Percentiles rank a stretch among this genome's conserved stretches.
phyloP scores from a whole-genome alignment of 92 coral and sea anemone species.

The Paramuricea clavata region DNA sequence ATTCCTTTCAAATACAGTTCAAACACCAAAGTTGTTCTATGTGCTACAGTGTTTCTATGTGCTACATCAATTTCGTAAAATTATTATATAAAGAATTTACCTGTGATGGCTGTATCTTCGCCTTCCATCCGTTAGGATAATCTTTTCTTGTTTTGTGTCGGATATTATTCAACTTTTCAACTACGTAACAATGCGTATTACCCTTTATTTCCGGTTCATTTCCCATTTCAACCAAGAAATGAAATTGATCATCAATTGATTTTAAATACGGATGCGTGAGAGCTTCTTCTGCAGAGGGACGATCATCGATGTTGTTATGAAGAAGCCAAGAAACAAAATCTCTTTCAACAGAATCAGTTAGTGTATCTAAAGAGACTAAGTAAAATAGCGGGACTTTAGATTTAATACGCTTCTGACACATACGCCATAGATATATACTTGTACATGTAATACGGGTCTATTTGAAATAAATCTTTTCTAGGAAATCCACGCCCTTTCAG shows the following conservation, averaged over 20 bases:
- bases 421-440: no score
- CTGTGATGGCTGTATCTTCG: neutral
- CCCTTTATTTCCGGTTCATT: neutral
- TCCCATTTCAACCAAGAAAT: neutral
- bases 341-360: neutral
- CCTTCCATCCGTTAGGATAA: constrained; percentile 16
- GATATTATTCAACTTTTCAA: neutral
- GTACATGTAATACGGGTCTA: no score
- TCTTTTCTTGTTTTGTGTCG: neutral
- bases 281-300: constrained; percentile 36
- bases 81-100: no score
- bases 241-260: constrained; percentile 2
- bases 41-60: no score
- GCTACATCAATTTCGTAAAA: no score
- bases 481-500: no score
- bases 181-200: neutral
- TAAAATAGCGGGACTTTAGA: neutral
- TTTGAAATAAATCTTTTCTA: no score
- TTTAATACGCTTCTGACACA: neutral
- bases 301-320: constrained; percentile 15
- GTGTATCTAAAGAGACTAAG: neutral
- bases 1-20: no score
- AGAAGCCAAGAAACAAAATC: constrained; percentile 28
- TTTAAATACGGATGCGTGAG: constrained; percentile 2
- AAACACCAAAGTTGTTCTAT: no score